Evolutionary conservation across 2,888 invertebrate species (phyloP).

Genomic region (Drosophila seclusa): DNA sequence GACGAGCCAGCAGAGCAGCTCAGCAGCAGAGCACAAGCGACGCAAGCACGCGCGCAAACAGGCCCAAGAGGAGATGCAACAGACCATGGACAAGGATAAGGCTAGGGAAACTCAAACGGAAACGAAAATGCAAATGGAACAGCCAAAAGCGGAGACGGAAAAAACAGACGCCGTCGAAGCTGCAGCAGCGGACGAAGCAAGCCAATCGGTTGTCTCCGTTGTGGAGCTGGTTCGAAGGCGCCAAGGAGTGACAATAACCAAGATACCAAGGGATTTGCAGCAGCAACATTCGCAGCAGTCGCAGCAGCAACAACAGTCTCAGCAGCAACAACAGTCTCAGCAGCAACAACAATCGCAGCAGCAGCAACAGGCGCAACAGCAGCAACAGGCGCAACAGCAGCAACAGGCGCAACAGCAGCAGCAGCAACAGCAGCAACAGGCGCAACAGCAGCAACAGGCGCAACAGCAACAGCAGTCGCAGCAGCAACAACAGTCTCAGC

Average conservation of each 20-base stretch:
- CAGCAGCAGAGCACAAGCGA: constrained; percentile 30
- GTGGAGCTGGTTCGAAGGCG: constrained; percentile 75
- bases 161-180: neutral
- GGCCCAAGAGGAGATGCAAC: constrained; percentile 4
- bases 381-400: neutral
- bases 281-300: constrained; percentile 9
- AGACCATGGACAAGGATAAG: neutral
- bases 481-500: neutral
- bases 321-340: neutral
- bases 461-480: neutral
- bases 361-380: neutral
- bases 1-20: constrained; percentile 28
- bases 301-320: neutral
- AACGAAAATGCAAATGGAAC: neutral
- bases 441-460: neutral
- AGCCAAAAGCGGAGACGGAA: neutral
- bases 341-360: neutral
- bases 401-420: neutral
- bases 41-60: constrained; percentile 61
- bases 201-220: constrained; percentile 50
- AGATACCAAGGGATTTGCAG: constrained; percentile 62
- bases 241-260: constrained; percentile 82
- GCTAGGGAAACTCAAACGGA: neutral
- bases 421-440: neutral
- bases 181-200: constrained; percentile 12